Percentiles rank a stretch among this genome's conserved stretches.
phyloP scores from a whole-genome alignment of 2,888 invertebrate genomes.

The Caenorhabditis plicata region DNA sequence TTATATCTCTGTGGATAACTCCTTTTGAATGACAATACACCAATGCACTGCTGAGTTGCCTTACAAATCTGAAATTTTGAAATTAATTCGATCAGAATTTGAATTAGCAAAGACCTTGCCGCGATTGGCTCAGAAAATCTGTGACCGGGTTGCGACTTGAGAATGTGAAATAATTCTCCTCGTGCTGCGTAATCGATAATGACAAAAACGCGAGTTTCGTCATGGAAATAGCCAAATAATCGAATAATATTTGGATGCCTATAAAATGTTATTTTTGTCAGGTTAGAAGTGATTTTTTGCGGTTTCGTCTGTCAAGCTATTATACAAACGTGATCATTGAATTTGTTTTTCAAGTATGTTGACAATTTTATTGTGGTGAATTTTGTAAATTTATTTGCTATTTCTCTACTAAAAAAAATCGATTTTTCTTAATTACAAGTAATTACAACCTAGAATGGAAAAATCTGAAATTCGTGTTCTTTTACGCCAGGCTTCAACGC shows the following conservation, averaged over 20 bases:
- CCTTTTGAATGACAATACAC: constrained; percentile 64
- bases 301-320: too few species aligned
- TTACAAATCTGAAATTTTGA: constrained; percentile 31
- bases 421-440: too few species aligned
- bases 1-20: constrained; percentile 65
- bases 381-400: too few species aligned
- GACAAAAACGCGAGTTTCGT: constrained; percentile 64
- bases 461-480: too few species aligned
- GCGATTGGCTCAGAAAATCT: constrained; percentile 62
- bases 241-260: constrained; percentile 66
- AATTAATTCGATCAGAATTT: not conserved
- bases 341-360: too few species aligned
- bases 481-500: too few species aligned
- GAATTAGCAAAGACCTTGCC: constrained; percentile 62
- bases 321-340: too few species aligned
- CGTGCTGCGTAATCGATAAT: constrained; percentile 66
- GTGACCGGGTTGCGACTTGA: constrained; percentile 38
- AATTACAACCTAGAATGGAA: too few species aligned
- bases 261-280: too few species aligned
- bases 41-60: constrained; percentile 65
- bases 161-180: constrained; percentile 62
- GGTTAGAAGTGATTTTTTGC: too few species aligned
- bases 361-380: too few species aligned
- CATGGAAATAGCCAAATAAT: constrained; percentile 66
- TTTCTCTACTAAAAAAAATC: too few species aligned